phyloP scores from a whole-genome alignment of 2,888 invertebrate genomes.

The Hydroisotoma schaefferi region DNA sequence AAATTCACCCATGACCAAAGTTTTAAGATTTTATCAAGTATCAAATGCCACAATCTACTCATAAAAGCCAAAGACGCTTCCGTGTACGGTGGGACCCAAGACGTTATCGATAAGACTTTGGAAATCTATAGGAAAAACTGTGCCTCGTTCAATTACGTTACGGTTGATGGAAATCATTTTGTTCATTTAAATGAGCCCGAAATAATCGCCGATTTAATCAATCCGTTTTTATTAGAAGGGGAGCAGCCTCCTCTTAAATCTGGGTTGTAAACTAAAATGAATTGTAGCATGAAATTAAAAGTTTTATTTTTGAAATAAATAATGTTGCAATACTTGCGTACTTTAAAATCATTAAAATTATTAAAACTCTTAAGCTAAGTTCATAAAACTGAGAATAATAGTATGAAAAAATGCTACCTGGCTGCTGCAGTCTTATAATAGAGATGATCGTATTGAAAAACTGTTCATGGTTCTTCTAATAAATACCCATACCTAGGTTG shows the following conservation, averaged over 20 bases:
- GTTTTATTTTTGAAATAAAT: too few species aligned
- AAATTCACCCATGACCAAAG: conserved; percentile 60
- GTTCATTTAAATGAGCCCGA: conserved; percentile 47
- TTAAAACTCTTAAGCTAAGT: too few species aligned
- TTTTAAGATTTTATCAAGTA: conserved; percentile 52
- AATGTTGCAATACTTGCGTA: neutral
- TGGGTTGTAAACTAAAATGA: neutral
- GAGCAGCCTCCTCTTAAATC: conserved; percentile 16
- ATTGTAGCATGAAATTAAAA: neutral
- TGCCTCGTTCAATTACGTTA: conserved; percentile 36
- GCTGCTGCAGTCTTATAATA: too few species aligned
- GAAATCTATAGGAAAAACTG: conserved; percentile 39
- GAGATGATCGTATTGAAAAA: too few species aligned
- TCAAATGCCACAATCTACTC: conserved; percentile 53
- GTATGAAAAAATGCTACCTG: too few species aligned
- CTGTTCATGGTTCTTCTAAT: too few species aligned
- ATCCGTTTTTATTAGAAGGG: conserved; percentile 32
- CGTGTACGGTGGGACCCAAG: conserved; percentile 41
- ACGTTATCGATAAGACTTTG: conserved; percentile 27
- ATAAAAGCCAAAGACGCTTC: conserved; percentile 49
- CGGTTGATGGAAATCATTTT: conserved; percentile 47
- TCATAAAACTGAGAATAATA: too few species aligned
- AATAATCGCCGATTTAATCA: conserved; percentile 28
- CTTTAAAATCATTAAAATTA: neutral
- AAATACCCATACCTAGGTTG: too few species aligned